Evolutionary conservation across 2,797 vertebrate species (phyloP).

Genomic region (Danionella dracula): DNA sequence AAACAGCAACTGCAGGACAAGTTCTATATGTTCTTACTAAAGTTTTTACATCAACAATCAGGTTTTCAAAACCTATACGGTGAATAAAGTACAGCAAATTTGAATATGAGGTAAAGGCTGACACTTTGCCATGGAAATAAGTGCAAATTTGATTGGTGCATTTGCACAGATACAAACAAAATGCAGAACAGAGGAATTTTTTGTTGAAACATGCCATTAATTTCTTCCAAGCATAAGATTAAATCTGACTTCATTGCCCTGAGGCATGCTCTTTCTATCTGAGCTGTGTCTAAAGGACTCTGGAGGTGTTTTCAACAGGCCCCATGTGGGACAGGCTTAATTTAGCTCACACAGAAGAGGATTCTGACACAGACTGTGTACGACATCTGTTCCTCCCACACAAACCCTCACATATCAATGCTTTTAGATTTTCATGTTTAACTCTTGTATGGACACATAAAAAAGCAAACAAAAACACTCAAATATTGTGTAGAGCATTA

Average conservation of each 20-base stretch:
- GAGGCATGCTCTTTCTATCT: background rate
- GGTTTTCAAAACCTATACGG: too few relatives aligned
- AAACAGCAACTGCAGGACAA: too few relatives aligned
- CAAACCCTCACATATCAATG: slow-evolving; percentile 19
- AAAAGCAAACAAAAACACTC: background rate
- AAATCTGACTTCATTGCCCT: slow-evolving; percentile 4
- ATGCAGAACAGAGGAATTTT: background rate
- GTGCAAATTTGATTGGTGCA: background rate
- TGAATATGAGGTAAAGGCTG: too few relatives aligned
- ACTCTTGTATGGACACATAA: background rate
- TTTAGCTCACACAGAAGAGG: slow-evolving; percentile 30
- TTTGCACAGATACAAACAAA: background rate
- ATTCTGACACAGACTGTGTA: slow-evolving; percentile 30
- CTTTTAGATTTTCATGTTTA: slow-evolving; percentile 26
- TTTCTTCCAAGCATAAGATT: background rate
- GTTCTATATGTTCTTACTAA: too few relatives aligned
- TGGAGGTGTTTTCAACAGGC: slow-evolving; percentile 19
- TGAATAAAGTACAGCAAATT: too few relatives aligned
- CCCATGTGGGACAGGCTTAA: slow-evolving; percentile 17
- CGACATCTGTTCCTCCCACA: slow-evolving; percentile 39
- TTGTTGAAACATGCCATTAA: background rate
- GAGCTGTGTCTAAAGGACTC: background rate
- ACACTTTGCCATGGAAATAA: background rate
- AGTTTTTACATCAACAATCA: too few relatives aligned
- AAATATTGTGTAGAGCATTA: too few relatives aligned